Conservation (phyloP, 2,113 vertebrate genomes). For the Canis aureus region DNA sequence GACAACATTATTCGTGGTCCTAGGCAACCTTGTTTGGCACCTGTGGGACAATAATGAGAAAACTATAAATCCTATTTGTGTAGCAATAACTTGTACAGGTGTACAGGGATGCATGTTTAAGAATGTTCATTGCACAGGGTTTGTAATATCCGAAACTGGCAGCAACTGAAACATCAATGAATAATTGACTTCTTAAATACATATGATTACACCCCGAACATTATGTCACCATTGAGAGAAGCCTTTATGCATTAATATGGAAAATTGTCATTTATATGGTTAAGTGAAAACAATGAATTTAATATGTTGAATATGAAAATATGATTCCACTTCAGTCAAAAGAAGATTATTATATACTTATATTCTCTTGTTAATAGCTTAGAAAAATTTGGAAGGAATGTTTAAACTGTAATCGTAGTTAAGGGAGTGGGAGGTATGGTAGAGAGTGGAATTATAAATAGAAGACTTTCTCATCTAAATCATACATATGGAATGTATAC, state of each 20-base stretch:
- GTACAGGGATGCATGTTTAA: neutral
- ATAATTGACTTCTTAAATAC: neutral
- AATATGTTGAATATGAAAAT: neutral
- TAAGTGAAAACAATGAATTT: constrained; percentile 29
- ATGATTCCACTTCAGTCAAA: constrained; percentile 37
- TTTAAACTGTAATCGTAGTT: constrained; percentile 1
- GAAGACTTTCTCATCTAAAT: neutral
- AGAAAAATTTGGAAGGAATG: neutral
- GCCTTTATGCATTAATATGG: neutral
- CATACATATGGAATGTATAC: neutral
- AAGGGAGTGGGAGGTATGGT: neutral
- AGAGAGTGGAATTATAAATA: neutral
- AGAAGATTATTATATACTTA: neutral
- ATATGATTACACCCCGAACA: neutral
- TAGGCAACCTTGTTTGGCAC: neutral
- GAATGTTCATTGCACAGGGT: neutral
- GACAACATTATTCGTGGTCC: neutral
- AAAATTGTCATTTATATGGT: neutral
- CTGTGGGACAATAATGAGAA: neutral
- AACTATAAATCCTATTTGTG: neutral
- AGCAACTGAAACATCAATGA: neutral
- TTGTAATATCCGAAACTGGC: neutral
- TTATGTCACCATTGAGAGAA: neutral
- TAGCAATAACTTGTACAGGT: neutral
- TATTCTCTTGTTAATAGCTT: neutral